Percentiles rank a stretch among this genome's conserved stretches.
phyloP scores from a whole-genome alignment of 2,888 invertebrate species.

The Onchidella celtica region DNA sequence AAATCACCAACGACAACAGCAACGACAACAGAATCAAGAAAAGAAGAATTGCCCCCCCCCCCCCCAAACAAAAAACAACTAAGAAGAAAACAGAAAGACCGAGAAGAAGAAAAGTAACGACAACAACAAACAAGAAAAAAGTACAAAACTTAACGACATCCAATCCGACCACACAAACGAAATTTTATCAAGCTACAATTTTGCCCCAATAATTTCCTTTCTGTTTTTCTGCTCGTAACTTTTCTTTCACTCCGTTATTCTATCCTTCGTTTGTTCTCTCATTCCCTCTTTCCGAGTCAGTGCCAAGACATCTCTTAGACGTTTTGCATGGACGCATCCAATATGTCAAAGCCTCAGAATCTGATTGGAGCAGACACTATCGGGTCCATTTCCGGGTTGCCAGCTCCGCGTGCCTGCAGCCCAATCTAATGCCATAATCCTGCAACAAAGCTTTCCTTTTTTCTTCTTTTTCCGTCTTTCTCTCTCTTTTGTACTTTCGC shows the following conservation, averaged over 20 bases:
- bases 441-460: slow-evolving; percentile 18
- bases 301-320: background rate
- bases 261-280: background rate
- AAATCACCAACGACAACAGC: no score
- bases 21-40: no score
- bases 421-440: slow-evolving; percentile 40
- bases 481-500: background rate
- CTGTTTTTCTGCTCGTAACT: no score
- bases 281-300: background rate
- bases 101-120: no score
- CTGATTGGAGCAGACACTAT: slow-evolving; percentile 41
- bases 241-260: background rate
- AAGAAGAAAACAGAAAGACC: no score
- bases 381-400: slow-evolving; percentile 41
- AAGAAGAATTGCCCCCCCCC: no score
- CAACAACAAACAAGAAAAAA: no score
- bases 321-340: slow-evolving; percentile 41
- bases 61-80: no score
- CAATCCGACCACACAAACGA: no score
- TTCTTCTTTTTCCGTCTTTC: slow-evolving; percentile 20
- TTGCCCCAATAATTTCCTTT: no score
- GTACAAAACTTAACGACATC: no score
- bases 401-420: slow-evolving; percentile 20
- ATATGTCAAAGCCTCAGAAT: slow-evolving; percentile 33
- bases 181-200: no score